A percentile compares a stretch with the other conserved stretches of the same genome.
These are phyloP conservation scores for Eueremaeus valkanovi DNA, from an alignment of 2,888 invertebrate species.

Conservation along the genomic window DNA sequence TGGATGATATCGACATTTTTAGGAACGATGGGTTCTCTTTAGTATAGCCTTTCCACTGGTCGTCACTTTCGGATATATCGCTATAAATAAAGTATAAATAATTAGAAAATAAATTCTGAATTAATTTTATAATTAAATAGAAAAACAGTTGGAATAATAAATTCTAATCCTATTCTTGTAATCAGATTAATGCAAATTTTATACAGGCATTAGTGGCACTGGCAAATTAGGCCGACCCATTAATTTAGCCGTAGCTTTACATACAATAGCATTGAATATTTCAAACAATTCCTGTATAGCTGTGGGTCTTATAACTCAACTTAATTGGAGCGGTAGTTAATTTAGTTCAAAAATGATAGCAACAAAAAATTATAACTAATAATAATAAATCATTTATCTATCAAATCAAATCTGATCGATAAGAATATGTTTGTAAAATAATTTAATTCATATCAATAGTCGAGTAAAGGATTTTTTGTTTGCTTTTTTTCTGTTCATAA, in stretches of 20 bases:
- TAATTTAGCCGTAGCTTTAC: background rate
- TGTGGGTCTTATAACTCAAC: background rate
- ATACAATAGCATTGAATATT: background rate
- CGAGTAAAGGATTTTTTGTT: no score
- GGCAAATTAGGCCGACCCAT: background rate
- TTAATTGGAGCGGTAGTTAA: constrained; percentile 18
- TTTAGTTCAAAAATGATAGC: background rate
- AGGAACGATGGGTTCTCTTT: constrained; percentile 18
- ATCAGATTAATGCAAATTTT: no score
- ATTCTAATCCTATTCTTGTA: no score
- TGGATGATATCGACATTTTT: constrained; percentile 26
- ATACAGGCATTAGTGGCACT: no score
- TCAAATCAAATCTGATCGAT: background rate
- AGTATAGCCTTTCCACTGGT: constrained; percentile 8
- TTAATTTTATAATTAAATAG: background rate
- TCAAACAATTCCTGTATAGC: background rate
- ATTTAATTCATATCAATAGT: background rate
- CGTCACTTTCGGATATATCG: constrained; percentile 15
- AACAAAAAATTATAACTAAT: background rate
- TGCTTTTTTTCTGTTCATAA: no score
- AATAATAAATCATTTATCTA: background rate
- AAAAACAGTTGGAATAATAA: no score
- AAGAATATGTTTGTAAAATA: background rate
- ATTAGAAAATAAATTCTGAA: background rate
- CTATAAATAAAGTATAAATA: background rate